Conservation (phyloP, 2,797 vertebrate species). For the Hydrophis major region DNA sequence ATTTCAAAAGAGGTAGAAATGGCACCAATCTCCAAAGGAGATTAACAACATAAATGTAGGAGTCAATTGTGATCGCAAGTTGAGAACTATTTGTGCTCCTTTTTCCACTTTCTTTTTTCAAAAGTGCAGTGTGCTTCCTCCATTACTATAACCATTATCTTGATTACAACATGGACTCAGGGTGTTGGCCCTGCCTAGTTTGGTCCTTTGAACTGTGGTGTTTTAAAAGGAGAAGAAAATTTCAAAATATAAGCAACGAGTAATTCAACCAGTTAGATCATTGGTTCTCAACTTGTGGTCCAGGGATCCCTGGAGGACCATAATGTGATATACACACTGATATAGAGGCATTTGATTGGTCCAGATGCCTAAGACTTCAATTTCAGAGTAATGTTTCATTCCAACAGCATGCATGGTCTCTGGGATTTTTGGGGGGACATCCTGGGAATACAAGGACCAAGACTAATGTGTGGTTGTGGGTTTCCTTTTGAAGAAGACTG, state of each 20-base stretch:
- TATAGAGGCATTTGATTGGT: neutral
- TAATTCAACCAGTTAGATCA: neutral
- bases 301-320: no score
- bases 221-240: neutral
- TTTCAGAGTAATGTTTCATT: neutral
- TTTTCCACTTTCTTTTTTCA: neutral
- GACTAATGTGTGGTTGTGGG: neutral
- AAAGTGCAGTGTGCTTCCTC: neutral
- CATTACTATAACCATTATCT: neutral
- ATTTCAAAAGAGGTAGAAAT: neutral
- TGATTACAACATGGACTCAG: neutral
- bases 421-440: neutral
- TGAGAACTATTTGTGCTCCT: neutral
- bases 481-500: neutral
- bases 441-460: neutral
- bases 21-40: neutral
- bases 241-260: neutral
- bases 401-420: neutral
- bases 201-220: neutral
- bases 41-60: no score
- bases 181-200: neutral
- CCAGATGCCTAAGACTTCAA: neutral
- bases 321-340: neutral
- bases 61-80: no score
- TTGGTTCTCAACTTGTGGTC: no score